These are phyloP conservation scores for Syngnathus acus DNA, from an alignment of 2,797 vertebrate genomes.

Conservation along the genomic window DNA sequence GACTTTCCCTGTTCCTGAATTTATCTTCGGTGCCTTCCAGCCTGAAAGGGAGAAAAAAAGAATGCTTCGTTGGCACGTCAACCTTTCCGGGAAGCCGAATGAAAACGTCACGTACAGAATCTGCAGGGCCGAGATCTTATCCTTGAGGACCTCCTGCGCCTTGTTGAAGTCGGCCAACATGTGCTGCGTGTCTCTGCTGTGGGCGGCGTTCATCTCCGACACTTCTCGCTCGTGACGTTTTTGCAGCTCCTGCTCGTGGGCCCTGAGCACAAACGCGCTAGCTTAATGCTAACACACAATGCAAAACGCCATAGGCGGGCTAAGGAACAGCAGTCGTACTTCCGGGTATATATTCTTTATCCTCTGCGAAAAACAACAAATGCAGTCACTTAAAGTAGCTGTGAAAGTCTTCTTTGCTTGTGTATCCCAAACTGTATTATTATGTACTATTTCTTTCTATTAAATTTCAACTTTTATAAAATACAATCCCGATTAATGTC, in stretches of 20 bases:
- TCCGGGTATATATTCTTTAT: too few species aligned
- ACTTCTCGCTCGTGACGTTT: conserved; percentile 92
- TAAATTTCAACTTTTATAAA: too few species aligned
- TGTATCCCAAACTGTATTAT: too few species aligned
- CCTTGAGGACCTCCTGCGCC: conserved; percentile 94
- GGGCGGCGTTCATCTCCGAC: conserved; percentile 79
- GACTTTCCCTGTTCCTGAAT: conserved; percentile 92
- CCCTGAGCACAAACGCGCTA: conserved; percentile 66
- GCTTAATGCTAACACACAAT: background rate
- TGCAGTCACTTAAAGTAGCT: too few species aligned
- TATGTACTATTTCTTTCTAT: too few species aligned
- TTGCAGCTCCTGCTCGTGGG: conserved; percentile 91
- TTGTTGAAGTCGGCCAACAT: conserved; percentile 98
- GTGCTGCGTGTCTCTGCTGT: conserved; percentile 92
- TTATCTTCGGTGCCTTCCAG: conserved; percentile 96
- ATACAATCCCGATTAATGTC: too few species aligned
- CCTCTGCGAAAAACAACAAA: too few species aligned
- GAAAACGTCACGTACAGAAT: conserved; percentile 74
- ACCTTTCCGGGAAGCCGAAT: background rate
- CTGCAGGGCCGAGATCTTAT: conserved; percentile 97
- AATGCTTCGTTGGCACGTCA: background rate
- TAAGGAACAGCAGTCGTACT: too few species aligned
- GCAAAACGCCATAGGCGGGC: too few species aligned
- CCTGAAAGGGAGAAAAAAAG: conserved; percentile 52
- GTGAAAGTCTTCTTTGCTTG: too few species aligned